Evolutionary conservation across 2,888 invertebrate species (phyloP).

Genomic region (Eilema griseolum): DNA sequence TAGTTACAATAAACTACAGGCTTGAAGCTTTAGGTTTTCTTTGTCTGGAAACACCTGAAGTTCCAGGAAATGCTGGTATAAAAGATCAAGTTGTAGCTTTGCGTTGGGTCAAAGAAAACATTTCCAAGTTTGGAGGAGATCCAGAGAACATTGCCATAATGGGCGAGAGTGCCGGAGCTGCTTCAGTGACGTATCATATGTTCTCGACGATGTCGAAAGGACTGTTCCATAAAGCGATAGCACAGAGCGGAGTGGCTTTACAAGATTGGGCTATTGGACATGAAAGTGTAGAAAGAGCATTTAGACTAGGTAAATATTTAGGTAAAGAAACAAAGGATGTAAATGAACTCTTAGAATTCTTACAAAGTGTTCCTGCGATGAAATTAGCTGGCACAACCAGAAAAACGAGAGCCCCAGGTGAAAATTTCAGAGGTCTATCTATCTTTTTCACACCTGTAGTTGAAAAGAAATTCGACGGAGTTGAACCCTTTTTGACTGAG

Average conservation of each 20-base stretch:
- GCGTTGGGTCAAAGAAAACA: constrained; percentile 70
- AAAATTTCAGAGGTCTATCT: constrained; percentile 63
- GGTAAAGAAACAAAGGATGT: constrained; percentile 66
- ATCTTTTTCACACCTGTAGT: constrained; percentile 68
- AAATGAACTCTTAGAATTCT: constrained; percentile 60
- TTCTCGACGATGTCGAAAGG: constrained; percentile 75
- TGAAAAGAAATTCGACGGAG: constrained; percentile 63
- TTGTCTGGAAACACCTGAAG: constrained; percentile 64
- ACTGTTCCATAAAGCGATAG: constrained; percentile 74
- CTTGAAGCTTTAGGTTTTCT: constrained; percentile 66
- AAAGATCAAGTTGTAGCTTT: constrained; percentile 74
- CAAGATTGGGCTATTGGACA: constrained; percentile 64
- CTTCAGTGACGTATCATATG: constrained; percentile 72
- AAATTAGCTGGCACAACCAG: constrained; percentile 58
- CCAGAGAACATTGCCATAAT: constrained; percentile 72
- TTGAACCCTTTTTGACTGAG: constrained; percentile 63
- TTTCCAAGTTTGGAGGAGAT: constrained; percentile 69
- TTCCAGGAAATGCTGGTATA: constrained; percentile 75
- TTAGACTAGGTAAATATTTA: constrained; percentile 63
- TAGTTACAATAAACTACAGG: constrained; percentile 79
- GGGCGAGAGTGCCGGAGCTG: constrained; percentile 77
- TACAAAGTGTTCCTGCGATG: constrained; percentile 61
- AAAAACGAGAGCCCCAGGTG: constrained; percentile 62
- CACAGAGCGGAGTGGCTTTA: constrained; percentile 72
- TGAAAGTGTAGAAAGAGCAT: constrained; percentile 61